Evolutionary conservation across 2,113 vertebrate species (phyloP).

Genomic region (Anarhynchus alexandrinus): DNA sequence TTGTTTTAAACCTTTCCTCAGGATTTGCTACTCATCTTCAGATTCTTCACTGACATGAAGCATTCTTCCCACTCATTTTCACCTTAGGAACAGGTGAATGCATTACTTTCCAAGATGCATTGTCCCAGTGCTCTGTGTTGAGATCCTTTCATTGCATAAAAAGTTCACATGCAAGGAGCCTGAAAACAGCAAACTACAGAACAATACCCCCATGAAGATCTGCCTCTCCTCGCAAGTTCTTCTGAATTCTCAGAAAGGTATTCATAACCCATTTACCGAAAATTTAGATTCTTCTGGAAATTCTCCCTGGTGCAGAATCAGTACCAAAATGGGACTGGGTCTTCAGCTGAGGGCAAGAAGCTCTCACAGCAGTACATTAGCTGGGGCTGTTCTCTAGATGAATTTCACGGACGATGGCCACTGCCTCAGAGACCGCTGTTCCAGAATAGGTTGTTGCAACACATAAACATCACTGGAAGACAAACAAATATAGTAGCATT

Average conservation of each 20-base stretch:
- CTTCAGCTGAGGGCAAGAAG: neutral
- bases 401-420: neutral
- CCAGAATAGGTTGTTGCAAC: neutral
- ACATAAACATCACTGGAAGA: neutral
- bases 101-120: neutral
- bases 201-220: neutral
- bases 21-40: conserved; percentile 33
- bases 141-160: neutral
- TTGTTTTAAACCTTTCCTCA: neutral
- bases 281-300: neutral
- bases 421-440: neutral
- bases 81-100: neutral
- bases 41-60: neutral
- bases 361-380: neutral
- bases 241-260: neutral
- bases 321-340: neutral
- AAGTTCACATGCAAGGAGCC: neutral
- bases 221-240: neutral
- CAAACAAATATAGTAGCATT: neutral
- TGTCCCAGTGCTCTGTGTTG: neutral
- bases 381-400: neutral
- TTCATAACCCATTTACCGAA: neutral
- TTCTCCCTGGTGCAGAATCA: neutral
- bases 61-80: neutral
- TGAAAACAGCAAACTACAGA: neutral